Evolutionary conservation across 2,888 invertebrate species (phyloP), one percentile per base, ranked within the genome.

Genomic region (Callyntrura sp.): DNA sequence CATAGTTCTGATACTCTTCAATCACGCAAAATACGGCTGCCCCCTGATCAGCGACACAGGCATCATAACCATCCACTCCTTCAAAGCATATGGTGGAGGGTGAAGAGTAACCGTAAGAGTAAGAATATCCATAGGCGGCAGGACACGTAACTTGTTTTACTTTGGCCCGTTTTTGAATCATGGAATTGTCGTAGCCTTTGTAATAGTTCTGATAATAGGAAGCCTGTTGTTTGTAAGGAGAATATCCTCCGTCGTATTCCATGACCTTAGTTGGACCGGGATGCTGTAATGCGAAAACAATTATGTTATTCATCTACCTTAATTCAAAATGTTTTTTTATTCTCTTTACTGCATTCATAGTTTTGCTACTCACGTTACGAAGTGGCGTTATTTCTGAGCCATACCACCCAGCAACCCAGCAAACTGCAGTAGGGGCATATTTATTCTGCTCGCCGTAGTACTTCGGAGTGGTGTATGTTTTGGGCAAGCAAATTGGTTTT

Each of bases 21-120:
- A 93, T 85, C 2, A 91, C 20, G 57, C 93, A 93, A 78, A 92
- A 90, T 48, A 93, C 86, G 8, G 91, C 92, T 17, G 93, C 90
- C 11, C 93, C 93, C 70, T 90, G 87, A 51, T 93, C 93, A 11
- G 92, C 93, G 23, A 93, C 93, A 79, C 93, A 93, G n/a, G 93
- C 91, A 62, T 93, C 93, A 85, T 89, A 89, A 23, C 92, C 93
- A 23, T 93, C 82, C 14, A 93, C 91, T 70, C 93, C 93, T 51
- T 92, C 90, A 60, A 91, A 92, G 82, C 92, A 91, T 45, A 92
- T 79, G 1, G 70, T 28, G 48, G 51, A 76, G 28, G 25, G 8
- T 20, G 86, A 65, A 0, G 76, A 48, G 14, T 88, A 28, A n/a
- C 86, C 51, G 23, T 83, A 85, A 0, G 87, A 88, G 23, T 83